These are phyloP conservation scores for Zeus faber DNA, from an alignment of 2,113 vertebrate species.

Conservation along the genomic window DNA sequence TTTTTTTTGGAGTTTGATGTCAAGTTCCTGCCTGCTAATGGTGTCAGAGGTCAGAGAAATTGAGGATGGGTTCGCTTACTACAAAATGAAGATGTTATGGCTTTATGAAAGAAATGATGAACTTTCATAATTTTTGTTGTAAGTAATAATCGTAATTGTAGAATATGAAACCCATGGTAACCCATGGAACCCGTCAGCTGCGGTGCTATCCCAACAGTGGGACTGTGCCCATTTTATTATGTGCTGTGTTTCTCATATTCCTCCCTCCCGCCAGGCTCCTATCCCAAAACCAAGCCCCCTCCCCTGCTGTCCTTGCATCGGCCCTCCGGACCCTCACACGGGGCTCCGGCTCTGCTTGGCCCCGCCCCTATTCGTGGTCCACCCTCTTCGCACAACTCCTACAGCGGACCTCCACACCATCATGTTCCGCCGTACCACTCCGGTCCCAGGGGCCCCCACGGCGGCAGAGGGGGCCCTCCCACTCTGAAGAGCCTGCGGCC, in stretches of 20 bases:
- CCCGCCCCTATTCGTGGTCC: conserved; percentile 24
- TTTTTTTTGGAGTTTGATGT: too few species aligned
- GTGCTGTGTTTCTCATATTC: not conserved
- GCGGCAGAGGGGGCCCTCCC: conserved; percentile 42
- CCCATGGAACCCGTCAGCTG: too few species aligned
- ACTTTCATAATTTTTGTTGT: not conserved
- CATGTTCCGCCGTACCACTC: conserved; percentile 33
- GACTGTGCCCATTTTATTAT: not conserved
- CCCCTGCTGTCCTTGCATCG: conserved; percentile 64
- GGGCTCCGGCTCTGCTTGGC: conserved; percentile 27
- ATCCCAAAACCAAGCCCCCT: conserved; percentile 68
- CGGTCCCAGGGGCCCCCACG: conserved; percentile 36
- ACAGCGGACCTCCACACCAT: conserved; percentile 47
- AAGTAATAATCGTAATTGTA: too few species aligned
- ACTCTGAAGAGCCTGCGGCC: conserved; percentile 58
- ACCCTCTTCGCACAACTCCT: conserved; percentile 27
- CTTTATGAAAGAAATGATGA: not conserved
- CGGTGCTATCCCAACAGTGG: too few species aligned
- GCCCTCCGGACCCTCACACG: conserved; percentile 42
- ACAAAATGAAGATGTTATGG: too few species aligned
- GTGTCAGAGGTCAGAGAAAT: too few species aligned
- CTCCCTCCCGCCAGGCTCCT: conserved; percentile 27
- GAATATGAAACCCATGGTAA: too few species aligned
- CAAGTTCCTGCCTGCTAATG: too few species aligned
- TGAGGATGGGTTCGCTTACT: too few species aligned